Evolutionary conservation across 2,797 vertebrate species (phyloP).

Genomic region (Pseudomugil tenellus): DNA sequence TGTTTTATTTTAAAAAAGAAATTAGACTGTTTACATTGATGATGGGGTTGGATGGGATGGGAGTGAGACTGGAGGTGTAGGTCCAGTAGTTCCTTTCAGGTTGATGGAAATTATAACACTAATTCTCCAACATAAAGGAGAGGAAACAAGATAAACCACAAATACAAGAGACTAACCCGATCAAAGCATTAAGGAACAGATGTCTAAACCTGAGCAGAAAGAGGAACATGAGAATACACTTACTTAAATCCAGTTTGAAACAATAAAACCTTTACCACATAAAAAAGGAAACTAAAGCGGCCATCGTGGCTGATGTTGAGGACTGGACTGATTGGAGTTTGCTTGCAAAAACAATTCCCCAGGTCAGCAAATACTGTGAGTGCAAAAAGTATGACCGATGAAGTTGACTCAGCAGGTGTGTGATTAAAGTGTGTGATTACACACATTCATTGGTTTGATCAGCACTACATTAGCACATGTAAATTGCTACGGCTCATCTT

Average conservation of each 20-base stretch:
- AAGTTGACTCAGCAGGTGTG: constrained; percentile 51
- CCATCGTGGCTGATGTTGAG: constrained; percentile 1
- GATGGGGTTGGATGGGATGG: too few species aligned
- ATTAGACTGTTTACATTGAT: too few species aligned
- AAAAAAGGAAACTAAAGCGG: background rate
- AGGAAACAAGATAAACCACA: background rate
- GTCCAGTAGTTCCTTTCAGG: background rate
- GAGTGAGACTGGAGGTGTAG: background rate
- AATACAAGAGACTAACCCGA: background rate
- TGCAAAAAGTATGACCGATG: constrained; percentile 16
- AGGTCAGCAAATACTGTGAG: constrained; percentile 38
- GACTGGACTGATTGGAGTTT: constrained; percentile 21
- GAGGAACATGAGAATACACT: background rate
- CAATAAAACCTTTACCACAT: background rate
- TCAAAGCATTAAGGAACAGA: background rate
- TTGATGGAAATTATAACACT: background rate
- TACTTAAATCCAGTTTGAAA: background rate
- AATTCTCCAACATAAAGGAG: background rate
- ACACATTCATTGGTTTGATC: constrained; percentile 14
- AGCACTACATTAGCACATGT: constrained; percentile 15
- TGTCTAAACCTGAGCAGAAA: background rate
- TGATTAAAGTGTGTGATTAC: constrained; percentile 19
- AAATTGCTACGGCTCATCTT: constrained; percentile 32
- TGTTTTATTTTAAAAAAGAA: too few species aligned
- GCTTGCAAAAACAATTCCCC: constrained; percentile 23